phyloP scores from a whole-genome alignment of 2,888 invertebrate genomes.

The Drosophila cracens region DNA sequence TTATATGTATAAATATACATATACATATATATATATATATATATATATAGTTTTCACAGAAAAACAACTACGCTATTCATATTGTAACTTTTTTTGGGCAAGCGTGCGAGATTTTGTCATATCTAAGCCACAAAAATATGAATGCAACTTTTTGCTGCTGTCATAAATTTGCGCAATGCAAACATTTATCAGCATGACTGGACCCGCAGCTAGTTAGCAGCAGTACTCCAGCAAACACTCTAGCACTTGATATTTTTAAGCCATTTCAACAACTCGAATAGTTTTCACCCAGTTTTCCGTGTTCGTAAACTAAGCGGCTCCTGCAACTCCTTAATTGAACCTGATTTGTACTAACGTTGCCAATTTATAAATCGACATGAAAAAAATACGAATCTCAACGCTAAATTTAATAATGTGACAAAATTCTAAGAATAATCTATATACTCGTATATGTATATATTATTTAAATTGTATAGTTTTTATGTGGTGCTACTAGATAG shows the following conservation, averaged over 20 bases:
- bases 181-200: constrained; percentile 71
- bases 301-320: constrained; percentile 16
- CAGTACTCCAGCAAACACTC: not conserved
- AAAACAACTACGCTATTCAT: constrained; percentile 10
- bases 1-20: constrained; percentile 19
- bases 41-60: not conserved
- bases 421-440: not conserved
- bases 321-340: not conserved
- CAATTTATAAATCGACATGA: not conserved
- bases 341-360: not conserved
- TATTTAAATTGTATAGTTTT: not conserved
- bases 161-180: constrained; percentile 75
- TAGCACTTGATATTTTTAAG: constrained; percentile 35
- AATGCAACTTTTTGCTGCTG: constrained; percentile 70
- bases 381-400: not conserved
- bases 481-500: not conserved
- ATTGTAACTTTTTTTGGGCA: constrained; percentile 44
- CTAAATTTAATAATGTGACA: not conserved
- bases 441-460: not conserved
- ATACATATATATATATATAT: not conserved
- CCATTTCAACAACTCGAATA: not conserved
- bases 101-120: constrained; percentile 68
- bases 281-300: constrained; percentile 3
- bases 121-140: constrained; percentile 74
- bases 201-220: constrained; percentile 39